Percentiles rank a stretch among this genome's conserved stretches.
Conservation (phyloP, 2,113 vertebrate genomes). For the Mormoops blainvillei region DNA sequence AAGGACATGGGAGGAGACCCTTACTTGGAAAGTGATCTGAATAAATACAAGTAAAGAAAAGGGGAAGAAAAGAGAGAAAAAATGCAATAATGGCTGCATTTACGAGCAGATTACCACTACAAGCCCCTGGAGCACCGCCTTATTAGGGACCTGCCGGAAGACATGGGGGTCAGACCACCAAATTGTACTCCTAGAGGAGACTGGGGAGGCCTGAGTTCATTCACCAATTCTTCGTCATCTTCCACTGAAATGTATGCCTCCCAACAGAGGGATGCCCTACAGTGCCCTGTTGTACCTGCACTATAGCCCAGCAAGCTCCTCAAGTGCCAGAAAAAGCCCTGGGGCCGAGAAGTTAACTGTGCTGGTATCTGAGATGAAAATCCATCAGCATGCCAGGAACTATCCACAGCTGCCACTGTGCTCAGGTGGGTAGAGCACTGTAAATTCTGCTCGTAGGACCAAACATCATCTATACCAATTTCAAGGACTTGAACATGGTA, state of each 20-base stretch:
- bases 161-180: background rate
- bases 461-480: background rate
- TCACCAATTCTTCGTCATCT: background rate
- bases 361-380: background rate
- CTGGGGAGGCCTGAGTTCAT: background rate
- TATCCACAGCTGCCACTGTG: background rate
- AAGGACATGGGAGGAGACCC: background rate
- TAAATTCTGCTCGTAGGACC: background rate
- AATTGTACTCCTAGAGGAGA: background rate
- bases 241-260: background rate
- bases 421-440: background rate
- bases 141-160: background rate
- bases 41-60: background rate
- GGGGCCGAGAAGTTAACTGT: background rate
- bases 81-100: background rate
- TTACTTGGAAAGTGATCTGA: background rate
- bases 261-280: background rate
- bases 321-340: background rate
- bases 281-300: background rate
- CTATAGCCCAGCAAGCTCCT: background rate
- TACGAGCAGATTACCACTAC: background rate
- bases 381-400: background rate
- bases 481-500: background rate
- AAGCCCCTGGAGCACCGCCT: background rate
- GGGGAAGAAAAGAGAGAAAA: background rate